A percentile compares a stretch with the other conserved stretches of the same genome.
Conservation (phyloP, 2,113 vertebrate species). For the Notarius lentiginosus region DNA sequence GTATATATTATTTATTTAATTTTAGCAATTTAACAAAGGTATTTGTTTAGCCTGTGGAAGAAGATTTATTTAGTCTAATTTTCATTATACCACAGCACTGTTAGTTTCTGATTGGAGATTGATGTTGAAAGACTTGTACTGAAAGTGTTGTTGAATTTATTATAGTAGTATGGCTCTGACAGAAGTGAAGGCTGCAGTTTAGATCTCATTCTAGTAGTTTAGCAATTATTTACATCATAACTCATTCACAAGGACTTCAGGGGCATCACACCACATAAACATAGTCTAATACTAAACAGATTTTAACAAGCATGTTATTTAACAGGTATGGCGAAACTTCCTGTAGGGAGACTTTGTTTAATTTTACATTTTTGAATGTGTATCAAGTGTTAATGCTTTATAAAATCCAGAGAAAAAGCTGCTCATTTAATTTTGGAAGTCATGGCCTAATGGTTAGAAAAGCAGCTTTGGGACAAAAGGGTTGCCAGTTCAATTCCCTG, state of each 20-base stretch:
- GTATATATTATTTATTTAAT: not conserved
- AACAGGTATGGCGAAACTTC: not conserved
- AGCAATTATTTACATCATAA: not conserved
- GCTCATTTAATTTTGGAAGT: not conserved
- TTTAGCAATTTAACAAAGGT: not conserved
- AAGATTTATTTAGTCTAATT: not conserved
- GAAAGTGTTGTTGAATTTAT: not conserved
- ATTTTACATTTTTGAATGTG: not conserved
- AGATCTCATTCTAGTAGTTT: not conserved
- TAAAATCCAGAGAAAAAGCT: not conserved
- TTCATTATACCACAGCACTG: not conserved
- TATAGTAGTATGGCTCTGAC: not conserved
- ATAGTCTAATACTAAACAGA: not conserved
- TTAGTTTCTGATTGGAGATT: not conserved
- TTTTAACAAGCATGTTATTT: not conserved
- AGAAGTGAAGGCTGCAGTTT: not conserved
- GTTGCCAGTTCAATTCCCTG: too few relatives aligned
- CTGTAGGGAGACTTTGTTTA: not conserved
- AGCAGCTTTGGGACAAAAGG: too few relatives aligned
- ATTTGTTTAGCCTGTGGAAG: not conserved
- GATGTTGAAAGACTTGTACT: not conserved
- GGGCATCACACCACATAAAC: not conserved
- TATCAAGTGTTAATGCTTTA: not conserved
- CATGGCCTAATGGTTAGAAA: too few relatives aligned
- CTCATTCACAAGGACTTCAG: not conserved